These are phyloP conservation scores for Zophobas morio DNA, from an alignment of 1,140 invertebrate genomes.

Conservation along the genomic window DNA sequence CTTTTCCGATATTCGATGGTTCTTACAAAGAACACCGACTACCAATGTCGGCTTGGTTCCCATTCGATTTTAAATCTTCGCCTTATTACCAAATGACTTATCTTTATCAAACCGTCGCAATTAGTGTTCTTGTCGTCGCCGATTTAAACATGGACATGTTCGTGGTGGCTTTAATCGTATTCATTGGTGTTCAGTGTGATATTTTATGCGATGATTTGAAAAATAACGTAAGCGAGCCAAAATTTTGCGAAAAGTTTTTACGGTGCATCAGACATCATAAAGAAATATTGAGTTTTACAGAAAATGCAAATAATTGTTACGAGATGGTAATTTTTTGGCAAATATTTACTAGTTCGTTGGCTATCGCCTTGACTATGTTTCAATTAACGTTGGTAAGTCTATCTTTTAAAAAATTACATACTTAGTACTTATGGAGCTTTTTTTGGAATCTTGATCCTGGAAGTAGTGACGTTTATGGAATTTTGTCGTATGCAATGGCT, in stretches of 20 bases:
- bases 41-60: too few relatives aligned
- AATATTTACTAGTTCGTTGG: conserved; percentile 18
- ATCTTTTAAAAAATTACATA: not conserved
- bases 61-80: too few relatives aligned
- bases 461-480: not conserved
- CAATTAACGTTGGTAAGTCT: conserved; percentile 26
- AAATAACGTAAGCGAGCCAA: not conserved
- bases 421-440: not conserved
- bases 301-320: conserved; percentile 1
- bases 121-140: not conserved
- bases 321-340: conserved; percentile 7
- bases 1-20: too few relatives aligned
- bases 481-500: not conserved
- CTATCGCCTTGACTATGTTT: conserved; percentile 24
- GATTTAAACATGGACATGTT: too few relatives aligned
- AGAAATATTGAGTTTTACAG: conserved; percentile 11
- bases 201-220: not conserved
- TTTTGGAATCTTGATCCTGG: not conserved
- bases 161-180: too few relatives aligned
- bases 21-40: too few relatives aligned
- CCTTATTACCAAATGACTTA: not conserved
- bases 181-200: not conserved
- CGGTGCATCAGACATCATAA: not conserved
- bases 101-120: not conserved
- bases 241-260: not conserved